These are phyloP conservation scores for Conopomorpha cramerella DNA, from an alignment of 1,140 invertebrate species.

Conservation along the genomic window DNA sequence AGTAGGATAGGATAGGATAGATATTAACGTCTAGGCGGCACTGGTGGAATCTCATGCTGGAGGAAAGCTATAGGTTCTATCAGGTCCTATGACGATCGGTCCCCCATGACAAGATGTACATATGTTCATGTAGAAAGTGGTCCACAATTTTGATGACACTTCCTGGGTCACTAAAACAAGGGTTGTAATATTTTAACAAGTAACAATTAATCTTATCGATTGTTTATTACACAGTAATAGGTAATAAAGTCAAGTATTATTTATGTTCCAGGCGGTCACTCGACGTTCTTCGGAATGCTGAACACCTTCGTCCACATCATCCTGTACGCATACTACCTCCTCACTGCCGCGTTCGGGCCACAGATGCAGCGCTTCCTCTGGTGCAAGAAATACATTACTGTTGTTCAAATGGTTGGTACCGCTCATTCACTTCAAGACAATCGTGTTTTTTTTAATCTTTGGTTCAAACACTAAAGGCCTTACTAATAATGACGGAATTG, in stretches of 20 bases:
- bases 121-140: background rate
- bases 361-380: constrained; percentile 80
- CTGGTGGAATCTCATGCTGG: too few species aligned
- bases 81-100: background rate
- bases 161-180: too few species aligned
- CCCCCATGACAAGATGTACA: background rate
- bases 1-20: too few species aligned
- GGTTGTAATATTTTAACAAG: too few species aligned
- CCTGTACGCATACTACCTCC: constrained; percentile 87
- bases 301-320: constrained; percentile 87
- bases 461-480: too few species aligned
- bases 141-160: too few species aligned
- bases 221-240: too few species aligned
- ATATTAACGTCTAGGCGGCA: too few species aligned
- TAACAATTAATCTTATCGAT: too few species aligned
- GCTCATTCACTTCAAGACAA: background rate
- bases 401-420: constrained; percentile 76
- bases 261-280: constrained; percentile 72
- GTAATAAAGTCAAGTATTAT: constrained; percentile 8
- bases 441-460: constrained; percentile 1
- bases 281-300: constrained; percentile 80
- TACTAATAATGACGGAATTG: too few species aligned
- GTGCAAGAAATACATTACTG: constrained; percentile 64
- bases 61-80: too few species aligned
- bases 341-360: constrained; percentile 85